Evolutionary conservation across 2,113 vertebrate species (phyloP).

Genomic region (Procapra przewalskii): DNA sequence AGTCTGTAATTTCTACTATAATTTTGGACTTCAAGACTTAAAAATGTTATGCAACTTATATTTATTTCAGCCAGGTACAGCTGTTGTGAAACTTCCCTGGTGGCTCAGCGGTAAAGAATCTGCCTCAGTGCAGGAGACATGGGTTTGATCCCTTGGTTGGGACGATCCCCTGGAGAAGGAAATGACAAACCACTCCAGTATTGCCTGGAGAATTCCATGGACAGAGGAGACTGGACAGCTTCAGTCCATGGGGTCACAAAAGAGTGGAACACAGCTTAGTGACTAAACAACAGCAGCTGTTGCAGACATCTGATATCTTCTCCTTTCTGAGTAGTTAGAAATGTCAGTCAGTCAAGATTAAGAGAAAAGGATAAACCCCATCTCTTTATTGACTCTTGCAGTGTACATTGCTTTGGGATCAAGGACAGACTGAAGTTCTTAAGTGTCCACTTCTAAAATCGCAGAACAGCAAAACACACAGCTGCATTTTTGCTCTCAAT

Average conservation of each 20-base stretch:
- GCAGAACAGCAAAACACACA: not conserved
- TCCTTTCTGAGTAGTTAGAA: not conserved
- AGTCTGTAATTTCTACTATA: not conserved
- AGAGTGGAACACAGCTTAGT: not conserved
- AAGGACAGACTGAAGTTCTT: slow-evolving; percentile 10
- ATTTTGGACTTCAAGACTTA: not conserved
- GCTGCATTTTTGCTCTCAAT: not conserved
- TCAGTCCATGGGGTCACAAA: not conserved
- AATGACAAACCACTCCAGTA: not conserved
- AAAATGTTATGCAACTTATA: not conserved
- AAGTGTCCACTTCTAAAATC: not conserved
- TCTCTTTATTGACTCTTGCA: not conserved
- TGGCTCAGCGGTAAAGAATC: not conserved
- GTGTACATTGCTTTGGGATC: slow-evolving; percentile 22
- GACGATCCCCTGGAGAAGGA: not conserved
- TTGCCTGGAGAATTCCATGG: not conserved
- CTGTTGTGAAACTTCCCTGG: not conserved
- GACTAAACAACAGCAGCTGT: not conserved
- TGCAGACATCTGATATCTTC: not conserved
- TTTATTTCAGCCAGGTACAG: not conserved
- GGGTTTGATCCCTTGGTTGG: not conserved
- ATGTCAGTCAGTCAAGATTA: not conserved
- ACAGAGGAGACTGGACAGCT: not conserved
- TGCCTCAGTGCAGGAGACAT: not conserved
- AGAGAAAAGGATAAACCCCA: not conserved